These are phyloP conservation scores for Fregetta grallaria DNA, from an alignment of 2,113 vertebrate genomes.

Conservation along the genomic window DNA sequence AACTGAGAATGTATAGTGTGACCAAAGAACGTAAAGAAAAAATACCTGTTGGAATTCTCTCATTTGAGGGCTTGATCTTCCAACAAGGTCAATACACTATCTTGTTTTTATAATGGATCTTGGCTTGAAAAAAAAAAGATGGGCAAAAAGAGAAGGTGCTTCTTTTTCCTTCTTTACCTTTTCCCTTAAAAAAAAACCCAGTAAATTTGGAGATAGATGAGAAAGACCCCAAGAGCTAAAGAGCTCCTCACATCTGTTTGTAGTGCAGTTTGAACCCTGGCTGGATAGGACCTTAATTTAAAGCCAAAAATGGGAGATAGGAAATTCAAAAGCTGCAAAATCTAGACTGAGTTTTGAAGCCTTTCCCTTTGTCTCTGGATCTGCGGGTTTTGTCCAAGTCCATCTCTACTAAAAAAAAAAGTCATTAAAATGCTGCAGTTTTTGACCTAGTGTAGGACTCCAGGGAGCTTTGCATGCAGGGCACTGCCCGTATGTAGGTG, in stretches of 20 bases:
- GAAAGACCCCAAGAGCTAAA: neutral
- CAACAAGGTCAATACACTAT: neutral
- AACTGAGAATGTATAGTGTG: neutral
- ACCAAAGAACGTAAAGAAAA: neutral
- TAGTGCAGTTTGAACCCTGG: neutral
- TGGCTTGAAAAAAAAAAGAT: neutral
- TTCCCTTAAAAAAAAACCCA: neutral
- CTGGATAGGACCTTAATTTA: neutral
- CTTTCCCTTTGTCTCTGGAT: neutral
- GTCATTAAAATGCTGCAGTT: neutral
- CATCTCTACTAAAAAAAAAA: neutral
- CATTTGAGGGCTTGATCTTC: neutral
- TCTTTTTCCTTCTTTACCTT: neutral
- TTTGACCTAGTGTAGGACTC: neutral
- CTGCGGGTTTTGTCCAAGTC: neutral
- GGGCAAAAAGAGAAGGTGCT: neutral
- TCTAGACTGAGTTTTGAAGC: neutral
- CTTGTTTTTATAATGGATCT: neutral
- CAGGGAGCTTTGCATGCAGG: neutral
- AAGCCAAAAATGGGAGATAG: neutral
- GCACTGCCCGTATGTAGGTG: neutral
- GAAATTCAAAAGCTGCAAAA: neutral
- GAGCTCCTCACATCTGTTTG: neutral
- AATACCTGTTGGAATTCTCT: neutral
- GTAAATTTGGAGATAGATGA: neutral